Conservation (phyloP, 2,113 vertebrate species). For the Galemys pyrenaicus region DNA sequence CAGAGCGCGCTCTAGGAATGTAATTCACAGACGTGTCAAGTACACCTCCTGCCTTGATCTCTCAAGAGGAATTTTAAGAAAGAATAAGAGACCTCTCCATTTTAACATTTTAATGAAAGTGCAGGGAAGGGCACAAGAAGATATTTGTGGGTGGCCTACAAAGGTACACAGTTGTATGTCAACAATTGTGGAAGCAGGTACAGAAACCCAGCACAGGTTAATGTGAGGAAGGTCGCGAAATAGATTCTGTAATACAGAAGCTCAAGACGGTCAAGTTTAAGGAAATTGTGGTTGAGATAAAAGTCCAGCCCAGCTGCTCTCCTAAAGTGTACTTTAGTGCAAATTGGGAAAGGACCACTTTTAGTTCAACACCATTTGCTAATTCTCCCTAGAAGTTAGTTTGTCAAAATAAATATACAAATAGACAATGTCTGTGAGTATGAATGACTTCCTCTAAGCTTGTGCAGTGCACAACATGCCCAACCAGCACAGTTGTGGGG, state of each 20-base stretch:
- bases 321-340: not conserved
- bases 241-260: not conserved
- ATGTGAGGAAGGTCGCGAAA: not conserved
- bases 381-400: not conserved
- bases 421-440: not conserved
- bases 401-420: not conserved
- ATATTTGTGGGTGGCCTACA: not conserved
- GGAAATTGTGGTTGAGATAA: not conserved
- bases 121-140: not conserved
- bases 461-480: not conserved
- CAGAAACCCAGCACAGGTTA: not conserved
- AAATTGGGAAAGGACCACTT: not conserved
- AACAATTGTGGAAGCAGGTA: not conserved
- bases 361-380: not conserved
- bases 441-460: not conserved
- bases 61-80: not conserved
- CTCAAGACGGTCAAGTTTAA: not conserved
- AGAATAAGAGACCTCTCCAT: not conserved
- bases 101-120: not conserved
- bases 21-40: not conserved
- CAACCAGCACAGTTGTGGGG: no score
- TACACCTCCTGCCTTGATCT: not conserved
- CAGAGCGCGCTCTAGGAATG: not conserved
- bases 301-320: not conserved
- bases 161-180: not conserved